A percentile compares a stretch with the other conserved stretches of the same genome.
Evolutionary conservation across 1,140 invertebrate species (phyloP).

Genomic region (Anastrepha ludens): DNA sequence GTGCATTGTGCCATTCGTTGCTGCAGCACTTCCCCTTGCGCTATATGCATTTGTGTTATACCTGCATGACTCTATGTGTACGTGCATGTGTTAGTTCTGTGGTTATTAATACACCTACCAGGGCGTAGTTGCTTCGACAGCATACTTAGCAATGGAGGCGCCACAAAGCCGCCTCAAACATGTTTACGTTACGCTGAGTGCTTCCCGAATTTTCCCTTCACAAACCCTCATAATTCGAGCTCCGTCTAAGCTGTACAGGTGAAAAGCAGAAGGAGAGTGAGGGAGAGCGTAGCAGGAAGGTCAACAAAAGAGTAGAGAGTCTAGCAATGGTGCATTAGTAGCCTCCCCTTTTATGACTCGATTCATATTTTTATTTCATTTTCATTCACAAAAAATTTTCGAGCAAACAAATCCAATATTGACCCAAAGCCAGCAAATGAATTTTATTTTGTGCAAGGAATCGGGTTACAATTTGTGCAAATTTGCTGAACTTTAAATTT

Average conservation of each 20-base stretch:
- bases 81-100: not conserved
- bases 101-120: slow-evolving; percentile 13
- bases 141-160: not conserved
- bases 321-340: not conserved
- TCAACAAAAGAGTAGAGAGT: not conserved
- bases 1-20: not conserved
- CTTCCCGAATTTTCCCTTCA: not conserved
- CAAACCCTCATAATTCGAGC: too few relatives aligned
- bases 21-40: not conserved
- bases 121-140: not conserved
- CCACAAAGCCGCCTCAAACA: slow-evolving; percentile 17
- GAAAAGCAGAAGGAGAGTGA: not conserved
- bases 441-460: slow-evolving; percentile 25
- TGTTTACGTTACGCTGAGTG: slow-evolving; percentile 1
- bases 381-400: not conserved
- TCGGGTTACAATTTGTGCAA: slow-evolving; percentile 14
- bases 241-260: not conserved
- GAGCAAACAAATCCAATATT: not conserved
- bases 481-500: slow-evolving; percentile 18
- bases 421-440: slow-evolving; percentile 32
- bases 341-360: not conserved
- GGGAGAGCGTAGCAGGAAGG: not conserved
- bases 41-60: not conserved
- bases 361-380: slow-evolving; percentile 18
- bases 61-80: not conserved